These are phyloP conservation scores for Achroia grisella DNA, from an alignment of 1,140 invertebrate species.

Conservation along the genomic window DNA sequence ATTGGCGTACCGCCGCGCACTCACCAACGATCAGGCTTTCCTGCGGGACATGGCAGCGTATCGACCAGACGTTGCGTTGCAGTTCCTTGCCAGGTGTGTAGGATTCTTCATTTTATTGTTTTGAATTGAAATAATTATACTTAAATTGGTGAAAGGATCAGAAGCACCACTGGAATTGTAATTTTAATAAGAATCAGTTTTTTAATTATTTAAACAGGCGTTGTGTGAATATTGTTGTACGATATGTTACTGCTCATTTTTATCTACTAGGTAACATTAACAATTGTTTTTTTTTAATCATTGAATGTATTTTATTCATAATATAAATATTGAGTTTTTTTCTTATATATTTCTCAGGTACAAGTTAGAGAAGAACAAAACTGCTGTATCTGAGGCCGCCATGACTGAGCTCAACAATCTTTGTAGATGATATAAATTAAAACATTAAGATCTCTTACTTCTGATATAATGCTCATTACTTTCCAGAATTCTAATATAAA, in stretches of 20 bases:
- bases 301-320: background rate
- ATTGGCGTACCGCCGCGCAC: slow-evolving; percentile 50
- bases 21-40: slow-evolving; percentile 53
- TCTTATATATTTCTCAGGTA: slow-evolving; percentile 32
- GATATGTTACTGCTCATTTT: too few relatives aligned
- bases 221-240: too few relatives aligned
- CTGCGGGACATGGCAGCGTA: slow-evolving; percentile 53
- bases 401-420: slow-evolving; percentile 51
- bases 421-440: slow-evolving; percentile 46
- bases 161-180: too few relatives aligned
- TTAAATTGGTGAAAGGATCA: too few relatives aligned
- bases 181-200: too few relatives aligned
- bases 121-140: too few relatives aligned
- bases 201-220: too few relatives aligned
- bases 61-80: slow-evolving; percentile 55
- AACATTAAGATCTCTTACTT: slow-evolving; percentile 23
- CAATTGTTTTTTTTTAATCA: too few relatives aligned
- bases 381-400: slow-evolving; percentile 42
- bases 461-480: slow-evolving; percentile 2
- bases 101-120: too few relatives aligned
- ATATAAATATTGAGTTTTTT: background rate
- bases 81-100: slow-evolving; percentile 48
- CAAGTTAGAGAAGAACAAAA: slow-evolving; percentile 57
- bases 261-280: too few relatives aligned
- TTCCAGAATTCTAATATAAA: slow-evolving; percentile 21